Evolutionary conservation across 2,888 invertebrate species (phyloP).

Genomic region (Aromia moschata): DNA sequence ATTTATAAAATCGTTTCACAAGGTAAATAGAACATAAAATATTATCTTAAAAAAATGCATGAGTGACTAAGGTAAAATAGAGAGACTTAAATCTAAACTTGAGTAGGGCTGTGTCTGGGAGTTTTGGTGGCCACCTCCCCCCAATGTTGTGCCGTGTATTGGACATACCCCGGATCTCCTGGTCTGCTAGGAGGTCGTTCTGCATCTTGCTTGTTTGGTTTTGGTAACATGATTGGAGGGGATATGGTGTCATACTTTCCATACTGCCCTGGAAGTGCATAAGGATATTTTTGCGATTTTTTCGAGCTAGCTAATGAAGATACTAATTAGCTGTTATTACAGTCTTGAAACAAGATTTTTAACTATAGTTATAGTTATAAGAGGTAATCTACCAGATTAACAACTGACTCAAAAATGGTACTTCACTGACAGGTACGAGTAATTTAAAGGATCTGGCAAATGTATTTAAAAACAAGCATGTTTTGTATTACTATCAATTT

Average conservation of each 20-base stretch:
- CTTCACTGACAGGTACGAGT: no score
- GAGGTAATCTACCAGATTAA: no score
- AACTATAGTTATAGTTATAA: no score
- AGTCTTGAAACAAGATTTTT: no score
- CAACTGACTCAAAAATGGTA: no score
- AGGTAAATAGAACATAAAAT: not conserved
- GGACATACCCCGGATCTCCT: slow-evolving; percentile 78
- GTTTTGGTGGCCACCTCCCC: slow-evolving; percentile 64
- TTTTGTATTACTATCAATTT: no score
- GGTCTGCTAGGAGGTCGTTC: slow-evolving; percentile 72
- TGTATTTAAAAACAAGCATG: no score
- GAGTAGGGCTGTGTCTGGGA: slow-evolving; percentile 60
- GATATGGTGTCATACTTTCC: slow-evolving; percentile 61
- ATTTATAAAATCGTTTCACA: not conserved
- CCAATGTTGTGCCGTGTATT: slow-evolving; percentile 78
- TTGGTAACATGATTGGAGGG: slow-evolving; percentile 58
- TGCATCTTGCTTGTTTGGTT: slow-evolving; percentile 62
- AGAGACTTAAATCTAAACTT: slow-evolving; percentile 37
- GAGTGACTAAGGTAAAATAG: not conserved
- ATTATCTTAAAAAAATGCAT: not conserved
- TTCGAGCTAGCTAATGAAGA: no score
- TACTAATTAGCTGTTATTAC: no score
- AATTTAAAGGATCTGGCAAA: no score
- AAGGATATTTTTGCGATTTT: no score
- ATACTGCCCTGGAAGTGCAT: slow-evolving; percentile 65